Conservation (phyloP, 1,140 invertebrate species). For the Drosophila hydei region DNA sequence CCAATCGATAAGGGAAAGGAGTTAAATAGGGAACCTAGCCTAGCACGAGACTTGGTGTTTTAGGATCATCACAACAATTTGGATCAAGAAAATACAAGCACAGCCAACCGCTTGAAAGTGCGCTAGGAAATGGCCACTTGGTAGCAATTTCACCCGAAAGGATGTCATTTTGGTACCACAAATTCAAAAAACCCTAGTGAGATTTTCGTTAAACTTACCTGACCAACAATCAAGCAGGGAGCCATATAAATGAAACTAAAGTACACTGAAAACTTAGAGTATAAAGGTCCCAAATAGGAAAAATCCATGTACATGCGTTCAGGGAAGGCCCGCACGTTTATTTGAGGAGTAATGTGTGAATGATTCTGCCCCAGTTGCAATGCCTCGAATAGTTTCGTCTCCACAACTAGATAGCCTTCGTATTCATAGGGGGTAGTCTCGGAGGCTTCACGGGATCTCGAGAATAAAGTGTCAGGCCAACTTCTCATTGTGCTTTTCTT, state of each 20-base stretch:
- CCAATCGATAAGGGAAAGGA: too few species aligned
- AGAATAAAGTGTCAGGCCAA: background rate
- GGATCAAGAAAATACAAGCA: too few species aligned
- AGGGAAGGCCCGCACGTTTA: conserved; percentile 32
- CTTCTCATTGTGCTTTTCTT: background rate
- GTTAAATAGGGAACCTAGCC: too few species aligned
- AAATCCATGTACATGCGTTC: background rate
- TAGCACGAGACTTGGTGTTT: too few species aligned
- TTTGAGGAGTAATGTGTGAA: conserved; percentile 17
- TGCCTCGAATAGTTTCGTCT: conserved; percentile 28
- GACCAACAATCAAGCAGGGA: conserved; percentile 15
- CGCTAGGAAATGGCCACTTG: too few species aligned
- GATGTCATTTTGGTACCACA: too few species aligned
- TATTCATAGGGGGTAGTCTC: background rate
- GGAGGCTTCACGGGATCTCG: too few species aligned
- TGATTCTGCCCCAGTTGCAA: too few species aligned
- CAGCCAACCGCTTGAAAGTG: too few species aligned
- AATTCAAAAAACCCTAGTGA: too few species aligned
- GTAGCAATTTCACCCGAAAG: too few species aligned
- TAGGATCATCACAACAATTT: too few species aligned
- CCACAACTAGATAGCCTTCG: conserved; percentile 41
- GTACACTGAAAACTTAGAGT: background rate
- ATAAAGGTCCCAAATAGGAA: background rate
- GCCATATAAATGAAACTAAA: conserved; percentile 36
- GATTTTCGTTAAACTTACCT: conserved; percentile 15